A percentile compares a stretch with the other conserved stretches of the same genome.
These are phyloP conservation scores for human DNA, from an alignment of 2,113 vertebrate species.

Conservation along the genomic window GRCh38 chr6:151020001-151020500, in stretches of 20 bases:
- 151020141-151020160: fast-evolving
- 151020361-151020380: neutral
- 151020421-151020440: neutral
- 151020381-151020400: fast-evolving
- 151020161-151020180: neutral
- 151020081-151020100: neutral
- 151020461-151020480: no score
- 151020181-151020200: neutral
- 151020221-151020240: neutral
- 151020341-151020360: fast-evolving
- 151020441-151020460: neutral
- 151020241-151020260: neutral
- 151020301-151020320: neutral
- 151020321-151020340: no score
- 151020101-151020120: neutral
- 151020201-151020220: neutral
- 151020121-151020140: neutral
- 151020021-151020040: neutral
- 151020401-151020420: neutral
- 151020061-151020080: neutral
- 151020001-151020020: neutral
- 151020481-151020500: neutral
- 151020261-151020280: neutral
- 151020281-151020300: neutral
- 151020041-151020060: no score